Evolutionary conservation across 1,140 invertebrate genomes (phyloP).

Genomic region (Trichonephila inaurata): DNA sequence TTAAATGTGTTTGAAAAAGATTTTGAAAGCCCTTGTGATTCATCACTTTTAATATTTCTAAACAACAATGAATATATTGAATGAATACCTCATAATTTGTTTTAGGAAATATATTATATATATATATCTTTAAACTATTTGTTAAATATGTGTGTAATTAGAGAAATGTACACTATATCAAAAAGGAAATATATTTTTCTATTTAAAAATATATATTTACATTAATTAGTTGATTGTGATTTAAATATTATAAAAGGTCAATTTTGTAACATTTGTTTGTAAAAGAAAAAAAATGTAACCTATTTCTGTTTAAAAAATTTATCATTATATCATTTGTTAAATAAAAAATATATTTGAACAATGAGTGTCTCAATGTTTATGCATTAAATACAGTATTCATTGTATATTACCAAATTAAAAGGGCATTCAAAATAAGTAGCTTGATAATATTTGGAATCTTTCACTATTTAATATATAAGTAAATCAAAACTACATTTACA

Average conservation of each 20-base stretch:
- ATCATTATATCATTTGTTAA: slow-evolving; percentile 62
- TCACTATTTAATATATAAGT: too few relatives aligned
- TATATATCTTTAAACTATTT: too few relatives aligned
- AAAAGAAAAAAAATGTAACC: neutral
- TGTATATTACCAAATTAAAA: neutral
- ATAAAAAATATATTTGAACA: slow-evolving; percentile 23
- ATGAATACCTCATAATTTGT: too few relatives aligned
- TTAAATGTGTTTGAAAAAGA: too few relatives aligned
- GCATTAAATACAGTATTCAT: neutral
- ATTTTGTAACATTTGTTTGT: neutral
- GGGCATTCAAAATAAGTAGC: too few relatives aligned
- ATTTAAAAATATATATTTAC: neutral
- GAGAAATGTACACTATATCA: neutral
- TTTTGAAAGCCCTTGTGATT: too few relatives aligned
- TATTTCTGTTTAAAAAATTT: slow-evolving; percentile 14
- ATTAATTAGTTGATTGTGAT: neutral
- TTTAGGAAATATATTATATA: too few relatives aligned
- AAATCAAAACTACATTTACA: too few relatives aligned
- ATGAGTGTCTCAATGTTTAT: neutral
- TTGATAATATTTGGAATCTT: too few relatives aligned
- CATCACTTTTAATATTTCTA: too few relatives aligned
- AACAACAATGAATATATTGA: too few relatives aligned
- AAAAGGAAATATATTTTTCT: neutral
- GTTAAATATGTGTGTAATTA: neutral
- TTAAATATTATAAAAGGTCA: neutral